Evolutionary conservation across 2,888 invertebrate genomes (phyloP).

Genomic region (Nephrocerus scutellatus): DNA sequence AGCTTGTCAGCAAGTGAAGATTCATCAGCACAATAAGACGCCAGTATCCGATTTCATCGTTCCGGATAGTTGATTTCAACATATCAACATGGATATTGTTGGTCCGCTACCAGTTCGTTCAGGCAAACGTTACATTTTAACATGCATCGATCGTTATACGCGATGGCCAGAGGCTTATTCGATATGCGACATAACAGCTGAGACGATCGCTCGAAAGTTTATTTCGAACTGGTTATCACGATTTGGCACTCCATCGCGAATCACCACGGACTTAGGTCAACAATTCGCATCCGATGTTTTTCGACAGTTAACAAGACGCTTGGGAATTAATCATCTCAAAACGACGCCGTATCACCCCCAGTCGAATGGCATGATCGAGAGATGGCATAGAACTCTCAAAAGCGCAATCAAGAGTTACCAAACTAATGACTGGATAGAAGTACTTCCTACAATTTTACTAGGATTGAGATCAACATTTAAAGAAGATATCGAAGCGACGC

Average conservation of each 20-base stretch:
- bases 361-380: constrained; percentile 14
- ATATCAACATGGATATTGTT: constrained; percentile 5
- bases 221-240: constrained; percentile 12
- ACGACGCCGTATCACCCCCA: constrained; percentile 15
- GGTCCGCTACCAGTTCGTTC: neutral
- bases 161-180: constrained; percentile 7
- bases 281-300: constrained; percentile 16
- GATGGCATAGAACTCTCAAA: constrained; percentile 10
- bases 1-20: constrained; percentile 3
- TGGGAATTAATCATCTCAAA: constrained; percentile 5
- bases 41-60: no score
- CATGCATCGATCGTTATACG: constrained; percentile 7
- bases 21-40: no score
- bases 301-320: constrained; percentile 5
- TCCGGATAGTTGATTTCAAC: no score
- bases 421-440: constrained; percentile 9
- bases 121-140: constrained; percentile 1
- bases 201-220: constrained; percentile 1
- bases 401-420: constrained; percentile 9
- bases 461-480: constrained; percentile 10
- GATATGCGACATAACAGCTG: neutral
- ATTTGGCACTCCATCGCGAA: constrained; percentile 15
- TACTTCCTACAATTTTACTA: constrained; percentile 13
- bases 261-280: constrained; percentile 17
- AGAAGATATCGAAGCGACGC: constrained; percentile 14